Evolutionary conservation across 1,140 invertebrate genomes (phyloP).

Genomic region (Nomia melanderi): DNA sequence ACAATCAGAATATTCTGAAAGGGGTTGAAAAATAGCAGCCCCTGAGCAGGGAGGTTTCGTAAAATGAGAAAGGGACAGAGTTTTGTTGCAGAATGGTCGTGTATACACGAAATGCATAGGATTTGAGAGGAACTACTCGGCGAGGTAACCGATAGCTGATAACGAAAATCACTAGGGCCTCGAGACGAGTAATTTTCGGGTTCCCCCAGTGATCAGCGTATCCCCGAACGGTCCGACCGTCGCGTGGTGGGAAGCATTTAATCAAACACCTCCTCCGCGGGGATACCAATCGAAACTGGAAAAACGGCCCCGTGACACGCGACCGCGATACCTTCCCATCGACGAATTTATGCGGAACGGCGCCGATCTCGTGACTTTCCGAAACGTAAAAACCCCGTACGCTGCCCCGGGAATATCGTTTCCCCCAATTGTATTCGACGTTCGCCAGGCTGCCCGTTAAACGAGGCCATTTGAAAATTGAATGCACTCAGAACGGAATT

Average conservation of each 20-base stretch:
- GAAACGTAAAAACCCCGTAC: not conserved
- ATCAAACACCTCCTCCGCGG: constrained; percentile 37
- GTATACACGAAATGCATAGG: constrained; percentile 7
- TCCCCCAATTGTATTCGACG: not conserved
- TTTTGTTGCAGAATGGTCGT: not conserved
- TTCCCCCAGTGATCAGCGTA: constrained; percentile 31
- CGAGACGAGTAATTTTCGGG: constrained; percentile 41
- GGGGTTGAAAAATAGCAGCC: no score
- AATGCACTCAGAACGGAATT: no score
- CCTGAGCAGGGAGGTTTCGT: not conserved
- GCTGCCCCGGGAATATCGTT: not conserved
- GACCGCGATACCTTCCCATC: constrained; percentile 11
- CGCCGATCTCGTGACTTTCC: constrained; percentile 11
- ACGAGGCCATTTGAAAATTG: no score
- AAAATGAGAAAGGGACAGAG: not conserved
- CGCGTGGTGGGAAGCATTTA: constrained; percentile 49
- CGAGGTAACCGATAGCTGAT: constrained; percentile 38
- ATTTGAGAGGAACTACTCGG: constrained; percentile 19
- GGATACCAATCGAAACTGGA: constrained; percentile 55
- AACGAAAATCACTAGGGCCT: constrained; percentile 42
- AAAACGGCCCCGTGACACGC: constrained; percentile 44
- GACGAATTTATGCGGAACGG: not conserved
- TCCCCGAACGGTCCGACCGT: not conserved
- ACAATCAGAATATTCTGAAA: no score
- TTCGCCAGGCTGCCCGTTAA: no score